Percentiles rank a stretch among this genome's conserved stretches.
phyloP scores from a whole-genome alignment of 2,797 vertebrate species.

The Pseudopleuronectes americanus region DNA sequence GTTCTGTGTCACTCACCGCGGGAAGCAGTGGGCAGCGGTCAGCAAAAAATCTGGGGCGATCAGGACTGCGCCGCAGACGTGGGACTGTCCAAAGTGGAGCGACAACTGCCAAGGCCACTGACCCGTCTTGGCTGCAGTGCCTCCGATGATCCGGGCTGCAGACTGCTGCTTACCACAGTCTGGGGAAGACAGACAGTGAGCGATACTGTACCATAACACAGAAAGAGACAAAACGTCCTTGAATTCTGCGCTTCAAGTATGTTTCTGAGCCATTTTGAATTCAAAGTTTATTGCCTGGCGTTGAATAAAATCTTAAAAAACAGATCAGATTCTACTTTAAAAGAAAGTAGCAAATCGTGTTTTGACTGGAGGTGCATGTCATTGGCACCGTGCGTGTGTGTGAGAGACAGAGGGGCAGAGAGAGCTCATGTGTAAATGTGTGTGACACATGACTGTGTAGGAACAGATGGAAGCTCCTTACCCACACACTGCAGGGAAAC shows the following conservation, averaged over 20 bases:
- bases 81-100: conserved; percentile 79
- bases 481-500: conserved; percentile 90
- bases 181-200: conserved; percentile 57
- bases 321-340: no score
- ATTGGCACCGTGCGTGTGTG: not conserved
- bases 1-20: conserved; percentile 78
- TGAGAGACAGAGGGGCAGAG: not conserved
- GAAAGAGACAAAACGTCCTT: not conserved
- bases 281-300: no score
- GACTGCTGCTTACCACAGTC: conserved; percentile 86
- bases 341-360: not conserved
- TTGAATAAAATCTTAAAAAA: no score
- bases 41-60: conserved; percentile 88
- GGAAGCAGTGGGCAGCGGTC: conserved; percentile 93
- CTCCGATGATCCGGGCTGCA: conserved; percentile 88
- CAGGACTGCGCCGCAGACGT: conserved; percentile 89
- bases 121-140: conserved; percentile 76
- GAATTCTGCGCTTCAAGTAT: not conserved
- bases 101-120: conserved; percentile 94
- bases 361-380: not conserved
- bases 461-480: conserved; percentile 82
- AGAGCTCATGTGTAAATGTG: not conserved
- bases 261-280: not conserved
- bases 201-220: not conserved
- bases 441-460: conserved; percentile 17